Percentiles rank a stretch among this genome's conserved stretches.
Conservation (phyloP, 2,797 vertebrate species). For the Glossophaga mutica region DNA sequence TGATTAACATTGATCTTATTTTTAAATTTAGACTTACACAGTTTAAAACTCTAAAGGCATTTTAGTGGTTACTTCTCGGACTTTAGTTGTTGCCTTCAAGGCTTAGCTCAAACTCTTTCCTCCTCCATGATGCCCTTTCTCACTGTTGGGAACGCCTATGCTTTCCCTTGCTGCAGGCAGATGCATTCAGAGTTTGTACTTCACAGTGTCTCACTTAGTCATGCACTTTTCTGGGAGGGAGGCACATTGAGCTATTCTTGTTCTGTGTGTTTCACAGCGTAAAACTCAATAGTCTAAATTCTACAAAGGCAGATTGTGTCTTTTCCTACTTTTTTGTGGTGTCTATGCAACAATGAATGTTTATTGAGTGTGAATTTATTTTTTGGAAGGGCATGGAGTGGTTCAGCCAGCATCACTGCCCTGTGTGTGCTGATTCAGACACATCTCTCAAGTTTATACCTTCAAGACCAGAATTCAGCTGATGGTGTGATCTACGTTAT, state of each 20-base stretch:
- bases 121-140: background rate
- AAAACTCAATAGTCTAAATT: background rate
- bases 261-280: background rate
- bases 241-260: background rate
- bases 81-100: background rate
- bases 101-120: background rate
- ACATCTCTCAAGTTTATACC: background rate
- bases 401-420: background rate
- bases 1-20: background rate
- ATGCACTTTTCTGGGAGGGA: background rate
- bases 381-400: background rate
- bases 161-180: background rate
- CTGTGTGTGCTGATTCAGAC: background rate
- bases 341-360: background rate
- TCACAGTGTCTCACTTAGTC: background rate
- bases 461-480: background rate
- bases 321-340: background rate
- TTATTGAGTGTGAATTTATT: background rate
- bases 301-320: background rate
- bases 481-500: background rate
- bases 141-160: background rate
- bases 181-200: background rate
- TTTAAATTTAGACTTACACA: background rate
- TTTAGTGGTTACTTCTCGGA: background rate
- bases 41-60: background rate